These are phyloP conservation scores for Drosophila rhopaloa DNA, from an alignment of 1,140 invertebrate species.

Conservation along the genomic window DNA sequence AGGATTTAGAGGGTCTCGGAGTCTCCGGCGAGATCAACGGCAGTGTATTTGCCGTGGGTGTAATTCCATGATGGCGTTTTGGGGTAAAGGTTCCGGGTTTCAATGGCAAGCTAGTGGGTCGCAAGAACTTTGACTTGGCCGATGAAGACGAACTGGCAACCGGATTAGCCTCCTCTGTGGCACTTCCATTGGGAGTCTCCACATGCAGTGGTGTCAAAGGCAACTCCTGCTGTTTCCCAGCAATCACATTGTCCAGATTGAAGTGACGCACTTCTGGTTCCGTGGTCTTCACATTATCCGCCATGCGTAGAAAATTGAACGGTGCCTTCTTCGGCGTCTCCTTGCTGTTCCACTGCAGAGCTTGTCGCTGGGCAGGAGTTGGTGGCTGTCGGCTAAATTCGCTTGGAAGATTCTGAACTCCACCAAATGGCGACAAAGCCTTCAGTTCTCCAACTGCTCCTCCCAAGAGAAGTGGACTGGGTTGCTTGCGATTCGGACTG, in stretches of 20 bases:
- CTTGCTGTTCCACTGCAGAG: slow-evolving; percentile 68
- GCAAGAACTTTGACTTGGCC: slow-evolving; percentile 87
- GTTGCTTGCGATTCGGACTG: slow-evolving; percentile 70
- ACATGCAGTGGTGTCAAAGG: slow-evolving; percentile 6
- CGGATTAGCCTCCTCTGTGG: not conserved
- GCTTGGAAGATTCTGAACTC: slow-evolving; percentile 76
- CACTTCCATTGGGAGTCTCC: slow-evolving; percentile 22
- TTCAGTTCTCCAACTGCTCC: slow-evolving; percentile 44
- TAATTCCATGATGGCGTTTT: slow-evolving; percentile 91
- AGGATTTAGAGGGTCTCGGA: slow-evolving; percentile 94
- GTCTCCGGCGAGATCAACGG: slow-evolving; percentile 95
- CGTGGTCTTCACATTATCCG: slow-evolving; percentile 68
- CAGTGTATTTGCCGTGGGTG: slow-evolving; percentile 90
- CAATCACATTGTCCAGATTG: slow-evolving; percentile 86
- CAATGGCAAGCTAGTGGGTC: slow-evolving; percentile 91
- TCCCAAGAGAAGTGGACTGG: slow-evolving; percentile 41
- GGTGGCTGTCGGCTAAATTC: slow-evolving; percentile 78
- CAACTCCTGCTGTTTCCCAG: slow-evolving; percentile 3
- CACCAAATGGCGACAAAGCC: slow-evolving; percentile 70
- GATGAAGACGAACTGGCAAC: slow-evolving; percentile 13
- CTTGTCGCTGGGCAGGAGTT: slow-evolving; percentile 65
- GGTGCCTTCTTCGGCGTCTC: slow-evolving; percentile 40
- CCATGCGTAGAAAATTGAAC: slow-evolving; percentile 79
- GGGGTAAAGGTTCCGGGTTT: slow-evolving; percentile 92
- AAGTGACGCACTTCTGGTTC: slow-evolving; percentile 85